Base-by-base conservation (phyloP, 2,888 invertebrate species). In the Cheilosia impressa region DNA sequence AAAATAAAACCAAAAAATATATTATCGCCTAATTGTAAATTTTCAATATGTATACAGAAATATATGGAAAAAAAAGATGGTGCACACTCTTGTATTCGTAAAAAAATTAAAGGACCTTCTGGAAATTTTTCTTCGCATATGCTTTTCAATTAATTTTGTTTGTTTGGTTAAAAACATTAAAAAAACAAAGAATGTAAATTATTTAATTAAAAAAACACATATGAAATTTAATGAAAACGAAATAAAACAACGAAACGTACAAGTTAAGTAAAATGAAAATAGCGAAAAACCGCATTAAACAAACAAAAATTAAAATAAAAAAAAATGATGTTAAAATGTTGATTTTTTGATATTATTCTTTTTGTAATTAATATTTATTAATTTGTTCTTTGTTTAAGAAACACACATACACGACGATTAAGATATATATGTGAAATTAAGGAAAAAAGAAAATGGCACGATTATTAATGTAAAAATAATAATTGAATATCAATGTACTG, bases 51-150 rank as follows among this genome's bases (percentile, higher is more conserved):
- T 80, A 73, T 73, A 78, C 68, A 73, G 66, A 87, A 78, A 77
- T 85, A 60, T 65, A 52, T 65, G 27, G 65, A 72, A 81, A 73
- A 76, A 82, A 76, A 82, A 77, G 27, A 87, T 83, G 88, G 89
- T 91, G 91, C 90, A 89, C 90, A 90, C 89, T 90, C 90, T 90
- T 90, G 90, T 91, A 91, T 91, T 92, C 89, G 89, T 89, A 88
- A 68, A 87, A 87, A 84, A 87, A 89, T 90, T 89, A 90, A 89
- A 89, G 92, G 91, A 87, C 69, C 68, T 79, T 79, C 82, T 73
- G 73, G 55, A 71, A 75, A 78, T 65, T 52, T 19, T 73, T 66
- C 13, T 66, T 66, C 58, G 71, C 34, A 72, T 76, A 27, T 50
- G 57, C 62, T 73, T 73, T 76, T 50, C 68, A 27, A 76, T 75